Base-by-base conservation (phyloP, 2,113 vertebrate species). In the Rhabdornis inornatus region DNA sequence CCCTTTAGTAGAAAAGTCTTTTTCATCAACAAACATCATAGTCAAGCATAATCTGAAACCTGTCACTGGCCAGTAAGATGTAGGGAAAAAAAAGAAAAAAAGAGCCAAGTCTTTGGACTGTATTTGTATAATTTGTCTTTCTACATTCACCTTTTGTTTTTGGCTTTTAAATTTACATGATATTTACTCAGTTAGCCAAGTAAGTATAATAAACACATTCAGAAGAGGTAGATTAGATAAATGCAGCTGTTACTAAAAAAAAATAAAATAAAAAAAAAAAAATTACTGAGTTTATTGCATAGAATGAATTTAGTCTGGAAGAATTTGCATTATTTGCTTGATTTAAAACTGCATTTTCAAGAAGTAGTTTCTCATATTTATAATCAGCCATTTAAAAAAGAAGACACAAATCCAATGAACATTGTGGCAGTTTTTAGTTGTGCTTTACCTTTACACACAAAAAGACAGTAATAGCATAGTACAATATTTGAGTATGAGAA, bases 11-110 rank as follows among this genome's bases (percentile, higher is more conserved):
- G 45, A 76, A 66, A 60, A 16, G 14, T 18, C 12, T 57, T 77
- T 79, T 86, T 49, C 13, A 66, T 28, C 42, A 37, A 63, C 1
- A 1, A 78, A 37, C 24, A 37, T 31, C 18, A 35, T 6, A 64
- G 16, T 47, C 30, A 82, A 75, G 30, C 20, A 64, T 63, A 69
- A 87, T 30, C 44, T 68, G 52, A 76, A 93, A 83, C 50, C 25
- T 28, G 50, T 9, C 22, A 44, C 13, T 13, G 11, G 18, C 64
- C 21, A 79, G 12, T 13, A 61, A 52, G 89, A 59, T 6, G 3
- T 24, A 33, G 7, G 1, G 0, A 6, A 30, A 57, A 37, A 35
- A 28, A 53, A 7, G 3, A 1, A 28, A 53, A 37, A 39, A 49
- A 49, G 3, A 50, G 22, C 7, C 16, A 78, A 71, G 16, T 23